Base-by-base conservation (phyloP, 2,888 invertebrate genomes). In the Catocala sponsa region DNA sequence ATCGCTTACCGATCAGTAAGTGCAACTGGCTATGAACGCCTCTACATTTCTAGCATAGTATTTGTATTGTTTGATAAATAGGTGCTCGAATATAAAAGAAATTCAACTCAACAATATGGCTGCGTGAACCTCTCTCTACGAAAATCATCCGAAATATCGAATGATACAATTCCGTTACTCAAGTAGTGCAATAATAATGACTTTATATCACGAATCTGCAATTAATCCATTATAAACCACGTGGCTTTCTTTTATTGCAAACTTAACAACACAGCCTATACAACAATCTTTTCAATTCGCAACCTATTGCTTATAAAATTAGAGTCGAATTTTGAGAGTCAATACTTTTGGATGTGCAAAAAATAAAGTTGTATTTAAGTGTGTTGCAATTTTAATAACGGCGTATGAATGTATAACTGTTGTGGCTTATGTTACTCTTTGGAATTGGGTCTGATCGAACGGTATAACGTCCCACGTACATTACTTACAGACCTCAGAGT, bases 311-410 rank as follows among this genome's bases (percentile, higher is more conserved):
- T 0, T 0, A 0, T 12, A 5, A n/a, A 0, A 0, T 59, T 70
- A 76, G 48, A 61, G 68, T n/a, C 48, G 42, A 63, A 41, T 59
- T 11, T 73, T 13, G 35, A 12, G 2, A 38, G 35, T 6, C n/a
- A 11, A 4, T 11, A 0, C 38, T 55, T 66, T 52, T 12, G 0
- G 6, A 1, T 51, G 11, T 5, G 43, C 66, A 32, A 63, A 56
- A 65, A 47, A 33, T n/a, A 47, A 51, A 52, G 4, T 55, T 44
- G 65, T 56, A 65, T 55, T 59, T 64, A 72, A 69, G 74, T 76
- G 51, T 72, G 70, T 62, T 72, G 76, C 78, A 69, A 76, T 76
- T 78, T 76, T 76, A 76, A 79, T 79, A 76, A 79, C 77, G 79
- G 76, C 57, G 62, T 49, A 76, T 70, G 76, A 67, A 79, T 73